These are phyloP conservation scores for Geococcyx californianus DNA, from an alignment of 2,113 vertebrate species.

Conservation along the genomic window DNA sequence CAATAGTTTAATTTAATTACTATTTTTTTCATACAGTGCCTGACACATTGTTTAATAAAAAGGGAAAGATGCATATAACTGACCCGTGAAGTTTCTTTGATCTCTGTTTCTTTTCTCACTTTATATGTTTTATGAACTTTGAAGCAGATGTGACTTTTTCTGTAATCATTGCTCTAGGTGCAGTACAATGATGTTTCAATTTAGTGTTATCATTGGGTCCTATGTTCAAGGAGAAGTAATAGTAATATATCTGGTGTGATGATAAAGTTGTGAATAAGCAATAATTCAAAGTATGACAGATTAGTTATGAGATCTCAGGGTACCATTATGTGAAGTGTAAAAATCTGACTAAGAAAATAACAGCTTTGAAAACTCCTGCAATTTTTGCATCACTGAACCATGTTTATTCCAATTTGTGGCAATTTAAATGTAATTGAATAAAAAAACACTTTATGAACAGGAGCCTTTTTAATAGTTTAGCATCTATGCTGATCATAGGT, in stretches of 20 bases:
- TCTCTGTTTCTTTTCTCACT: not conserved
- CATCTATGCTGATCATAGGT: not conserved
- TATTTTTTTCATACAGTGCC: not conserved
- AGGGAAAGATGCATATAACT: not conserved
- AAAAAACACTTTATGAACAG: not conserved
- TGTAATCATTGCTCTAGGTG: not conserved
- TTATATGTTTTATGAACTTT: not conserved
- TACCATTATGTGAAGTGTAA: conserved; percentile 1
- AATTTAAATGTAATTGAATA: conserved; percentile 15
- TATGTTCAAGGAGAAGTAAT: not conserved
- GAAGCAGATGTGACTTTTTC: not conserved
- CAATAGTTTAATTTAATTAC: not conserved
- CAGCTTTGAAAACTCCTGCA: not conserved
- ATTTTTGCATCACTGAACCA: not conserved
- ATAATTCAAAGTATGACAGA: not conserved
- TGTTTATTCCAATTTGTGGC: not conserved
- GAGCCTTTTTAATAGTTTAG: not conserved
- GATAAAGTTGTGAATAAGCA: not conserved
- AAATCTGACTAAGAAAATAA: not conserved
- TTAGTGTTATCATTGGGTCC: not conserved
- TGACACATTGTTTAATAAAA: not conserved
- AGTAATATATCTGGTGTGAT: not conserved
- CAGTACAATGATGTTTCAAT: not conserved
- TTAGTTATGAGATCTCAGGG: not conserved
- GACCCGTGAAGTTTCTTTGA: not conserved